These are phyloP conservation scores for Scaptomyza caliginosa DNA, from an alignment of 2,888 invertebrate genomes.

Conservation along the genomic window DNA sequence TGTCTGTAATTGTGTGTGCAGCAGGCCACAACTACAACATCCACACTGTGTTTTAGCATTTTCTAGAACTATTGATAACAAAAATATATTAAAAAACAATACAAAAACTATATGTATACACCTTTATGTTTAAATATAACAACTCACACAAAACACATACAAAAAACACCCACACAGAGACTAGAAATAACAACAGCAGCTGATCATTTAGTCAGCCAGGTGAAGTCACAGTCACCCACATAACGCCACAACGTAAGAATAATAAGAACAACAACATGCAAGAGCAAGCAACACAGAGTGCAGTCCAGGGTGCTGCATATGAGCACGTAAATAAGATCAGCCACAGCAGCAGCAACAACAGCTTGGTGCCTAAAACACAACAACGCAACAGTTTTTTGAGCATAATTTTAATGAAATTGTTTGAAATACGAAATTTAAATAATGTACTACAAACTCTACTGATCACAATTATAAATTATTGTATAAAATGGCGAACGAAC, in stretches of 20 bases:
- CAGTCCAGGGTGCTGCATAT: constrained; percentile 1
- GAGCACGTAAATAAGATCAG: constrained; percentile 10
- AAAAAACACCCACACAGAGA: constrained; percentile 22
- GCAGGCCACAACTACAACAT: constrained; percentile 53
- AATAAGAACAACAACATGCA: constrained; percentile 11
- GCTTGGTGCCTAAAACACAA: constrained; percentile 31
- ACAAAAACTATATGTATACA: constrained; percentile 71
- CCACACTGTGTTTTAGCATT: constrained; percentile 82
- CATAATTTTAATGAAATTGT: constrained; percentile 53
- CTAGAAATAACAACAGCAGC: constrained; percentile 38
- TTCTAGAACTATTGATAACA: constrained; percentile 83
- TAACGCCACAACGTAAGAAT: not conserved
- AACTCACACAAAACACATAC: constrained; percentile 31
- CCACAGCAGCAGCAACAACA: constrained; percentile 10
- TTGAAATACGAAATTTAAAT: constrained; percentile 52
- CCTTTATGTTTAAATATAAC: constrained; percentile 72
- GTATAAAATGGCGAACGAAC: constrained; percentile 61
- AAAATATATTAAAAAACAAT: constrained; percentile 77
- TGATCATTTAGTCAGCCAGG: constrained; percentile 12
- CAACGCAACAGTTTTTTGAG: constrained; percentile 39
- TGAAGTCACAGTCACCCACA: constrained; percentile 16
- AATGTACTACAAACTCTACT: constrained; percentile 58
- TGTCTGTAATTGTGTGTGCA: constrained; percentile 53
- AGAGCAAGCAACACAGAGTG: constrained; percentile 2
- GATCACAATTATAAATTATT: constrained; percentile 61